Evolutionary conservation across 2,797 vertebrate genomes (phyloP), one percentile per base, ranked within the genome.

Genomic region (Gobio occitaniae): DNA sequence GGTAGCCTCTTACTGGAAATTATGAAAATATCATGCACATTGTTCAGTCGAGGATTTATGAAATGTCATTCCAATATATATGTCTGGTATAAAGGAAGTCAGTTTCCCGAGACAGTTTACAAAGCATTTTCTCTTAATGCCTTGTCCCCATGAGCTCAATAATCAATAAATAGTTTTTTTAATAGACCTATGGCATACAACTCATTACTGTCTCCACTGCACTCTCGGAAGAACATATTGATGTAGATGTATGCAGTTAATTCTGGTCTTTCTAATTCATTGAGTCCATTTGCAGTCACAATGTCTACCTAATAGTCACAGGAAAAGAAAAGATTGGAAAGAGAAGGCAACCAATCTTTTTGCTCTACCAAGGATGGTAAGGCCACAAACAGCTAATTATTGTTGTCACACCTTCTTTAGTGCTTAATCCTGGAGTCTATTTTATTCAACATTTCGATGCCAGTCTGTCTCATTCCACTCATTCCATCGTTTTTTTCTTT

Each of bases 41-140:
- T 70, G 63, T 66, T 15, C 52, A 54, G 32, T 68, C 56, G 63
- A 6, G 7, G 59, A n/a, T 32, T 44, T 70, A 78, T 15, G 44
- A 68, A 29, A 77, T 56, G 47, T 44, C n/a, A 56, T 54, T 54
- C 61, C 21, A 25, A 74, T 48, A 50, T 32, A 19, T 68, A 41
- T 32, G 47, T 44, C 16, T 41, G n/a, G 38, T 25, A 69, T 68
- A n/a, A 69, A 80, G 8, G 17, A 78, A 59, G 36, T 75, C 4
- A 15, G 61, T 47, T 56, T 41, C 44, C 61, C 32, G 52, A 84
- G 74, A 32, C 50, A 48, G 38, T 77, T 70, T 84, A 70, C 52
- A 47, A 92, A 90, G 87, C 90, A 92, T 86, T 78, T 65, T 70
- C 52, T 69, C 36, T 25, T 77, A 66, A 68, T 69, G 36, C 44